Percentiles rank a stretch among this genome's conserved stretches.
phyloP scores from a whole-genome alignment of 53 echinoderm and acorn worm species.

The Mesocentrotus franciscanus region DNA sequence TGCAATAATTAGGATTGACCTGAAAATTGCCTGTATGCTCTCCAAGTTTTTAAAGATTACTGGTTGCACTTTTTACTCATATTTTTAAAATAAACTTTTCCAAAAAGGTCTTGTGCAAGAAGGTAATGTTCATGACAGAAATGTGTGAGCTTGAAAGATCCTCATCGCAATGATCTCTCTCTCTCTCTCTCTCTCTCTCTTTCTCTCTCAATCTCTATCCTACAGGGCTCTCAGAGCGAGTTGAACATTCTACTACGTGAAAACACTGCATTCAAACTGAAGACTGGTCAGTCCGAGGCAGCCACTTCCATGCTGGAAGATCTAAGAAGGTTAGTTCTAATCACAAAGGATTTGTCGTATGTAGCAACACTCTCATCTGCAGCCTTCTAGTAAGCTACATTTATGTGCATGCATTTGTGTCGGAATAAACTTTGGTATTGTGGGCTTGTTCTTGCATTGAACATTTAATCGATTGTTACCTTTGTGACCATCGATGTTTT shows the following conservation, averaged over 20 bases:
- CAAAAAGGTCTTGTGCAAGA: not conserved
- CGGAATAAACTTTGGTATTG: no score
- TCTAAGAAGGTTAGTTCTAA: slow-evolving; percentile 85
- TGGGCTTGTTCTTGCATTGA: no score
- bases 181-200: no score
- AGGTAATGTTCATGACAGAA: not conserved
- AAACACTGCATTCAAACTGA: slow-evolving; percentile 93
- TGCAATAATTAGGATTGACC: no score
- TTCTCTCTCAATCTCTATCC: not conserved
- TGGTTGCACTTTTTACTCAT: no score
- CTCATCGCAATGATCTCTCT: not conserved
- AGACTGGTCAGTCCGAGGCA: slow-evolving; percentile 89
- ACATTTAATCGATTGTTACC: no score
- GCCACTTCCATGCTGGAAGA: slow-evolving; percentile 94
- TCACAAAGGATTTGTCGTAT: not conserved
- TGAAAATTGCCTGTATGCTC: no score
- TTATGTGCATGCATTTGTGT: no score
- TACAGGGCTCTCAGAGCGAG: slow-evolving; percentile 87
- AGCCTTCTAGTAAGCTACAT: no score
- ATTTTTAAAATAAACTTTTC: no score
- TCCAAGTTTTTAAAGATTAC: no score
- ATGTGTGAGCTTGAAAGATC: not conserved
- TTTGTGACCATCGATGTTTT: no score
- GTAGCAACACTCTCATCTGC: not conserved
- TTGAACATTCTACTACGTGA: slow-evolving; percentile 86